These are phyloP conservation scores for Axea sp. DNA, from an alignment of 2,888 invertebrate species.

Conservation along the genomic window DNA sequence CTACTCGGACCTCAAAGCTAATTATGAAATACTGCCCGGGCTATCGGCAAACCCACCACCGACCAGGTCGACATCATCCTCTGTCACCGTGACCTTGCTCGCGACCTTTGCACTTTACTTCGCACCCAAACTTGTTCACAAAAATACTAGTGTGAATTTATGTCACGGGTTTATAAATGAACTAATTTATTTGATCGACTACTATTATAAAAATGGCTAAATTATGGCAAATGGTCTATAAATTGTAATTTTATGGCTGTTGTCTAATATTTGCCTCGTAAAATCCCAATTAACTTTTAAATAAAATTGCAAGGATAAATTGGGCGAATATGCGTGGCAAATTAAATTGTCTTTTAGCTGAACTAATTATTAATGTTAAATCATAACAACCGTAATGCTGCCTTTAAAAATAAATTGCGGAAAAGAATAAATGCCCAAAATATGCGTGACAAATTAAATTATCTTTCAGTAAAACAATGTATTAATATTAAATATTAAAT, in stretches of 20 bases:
- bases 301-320: no score
- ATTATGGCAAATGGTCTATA: neutral
- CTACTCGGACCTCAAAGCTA: slow-evolving; percentile 70
- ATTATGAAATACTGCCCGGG: slow-evolving; percentile 75
- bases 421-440: no score
- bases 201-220: neutral
- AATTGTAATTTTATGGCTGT: slow-evolving; percentile 5
- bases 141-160: slow-evolving; percentile 1
- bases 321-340: no score
- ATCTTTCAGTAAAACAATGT: no score
- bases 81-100: slow-evolving; percentile 37
- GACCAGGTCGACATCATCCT: slow-evolving; percentile 11
- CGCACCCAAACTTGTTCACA: slow-evolving; percentile 17
- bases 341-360: no score
- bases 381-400: no score
- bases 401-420: no score
- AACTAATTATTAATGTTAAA: no score
- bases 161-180: slow-evolving; percentile 2
- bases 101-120: slow-evolving; percentile 28
- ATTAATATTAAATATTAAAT: no score
- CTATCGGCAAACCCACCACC: slow-evolving; percentile 70
- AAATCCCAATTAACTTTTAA: no score
- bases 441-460: no score
- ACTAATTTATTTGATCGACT: neutral
- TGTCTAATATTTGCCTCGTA: no score